A percentile compares a stretch with the other conserved stretches of the same genome.
Evolutionary conservation across 2,113 vertebrate genomes (phyloP).

Genomic region (Atrichornis clamosus): DNA sequence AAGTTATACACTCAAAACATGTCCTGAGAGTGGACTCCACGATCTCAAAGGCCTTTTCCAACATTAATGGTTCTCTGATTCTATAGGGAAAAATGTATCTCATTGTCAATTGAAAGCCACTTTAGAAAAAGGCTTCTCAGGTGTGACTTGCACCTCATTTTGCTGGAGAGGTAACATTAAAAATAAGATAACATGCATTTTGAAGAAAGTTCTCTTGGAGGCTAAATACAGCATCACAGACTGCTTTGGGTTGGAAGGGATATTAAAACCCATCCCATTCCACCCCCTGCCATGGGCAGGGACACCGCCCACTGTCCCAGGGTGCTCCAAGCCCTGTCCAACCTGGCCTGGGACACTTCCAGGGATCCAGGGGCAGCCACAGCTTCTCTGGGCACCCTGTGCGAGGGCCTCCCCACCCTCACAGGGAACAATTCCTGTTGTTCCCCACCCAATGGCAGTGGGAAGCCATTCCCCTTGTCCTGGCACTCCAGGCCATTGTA

Average conservation of each 20-base stretch:
- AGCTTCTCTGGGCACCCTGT: background rate
- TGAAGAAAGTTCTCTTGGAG: background rate
- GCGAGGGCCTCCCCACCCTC: background rate
- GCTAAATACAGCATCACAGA: background rate
- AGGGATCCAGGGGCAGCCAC: background rate
- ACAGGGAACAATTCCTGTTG: rapidly evolving
- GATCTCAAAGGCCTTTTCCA: background rate
- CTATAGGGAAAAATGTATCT: background rate
- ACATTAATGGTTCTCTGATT: background rate
- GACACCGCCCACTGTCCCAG: background rate
- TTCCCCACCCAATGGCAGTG: too few species aligned
- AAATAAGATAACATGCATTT: background rate
- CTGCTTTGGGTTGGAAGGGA: background rate
- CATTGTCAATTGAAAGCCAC: background rate
- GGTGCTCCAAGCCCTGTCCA: background rate
- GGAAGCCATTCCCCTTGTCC: rapidly evolving
- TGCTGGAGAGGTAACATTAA: background rate
- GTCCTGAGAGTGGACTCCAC: rapidly evolving
- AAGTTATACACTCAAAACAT: rapidly evolving
- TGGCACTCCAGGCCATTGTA: rapidly evolving
- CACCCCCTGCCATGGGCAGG: background rate
- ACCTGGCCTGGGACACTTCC: rapidly evolving
- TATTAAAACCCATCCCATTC: background rate
- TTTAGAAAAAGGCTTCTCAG: background rate
- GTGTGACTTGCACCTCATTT: rapidly evolving